Evolutionary conservation across 2,113 vertebrate species (phyloP).

Genomic region (Xenus cinereus): DNA sequence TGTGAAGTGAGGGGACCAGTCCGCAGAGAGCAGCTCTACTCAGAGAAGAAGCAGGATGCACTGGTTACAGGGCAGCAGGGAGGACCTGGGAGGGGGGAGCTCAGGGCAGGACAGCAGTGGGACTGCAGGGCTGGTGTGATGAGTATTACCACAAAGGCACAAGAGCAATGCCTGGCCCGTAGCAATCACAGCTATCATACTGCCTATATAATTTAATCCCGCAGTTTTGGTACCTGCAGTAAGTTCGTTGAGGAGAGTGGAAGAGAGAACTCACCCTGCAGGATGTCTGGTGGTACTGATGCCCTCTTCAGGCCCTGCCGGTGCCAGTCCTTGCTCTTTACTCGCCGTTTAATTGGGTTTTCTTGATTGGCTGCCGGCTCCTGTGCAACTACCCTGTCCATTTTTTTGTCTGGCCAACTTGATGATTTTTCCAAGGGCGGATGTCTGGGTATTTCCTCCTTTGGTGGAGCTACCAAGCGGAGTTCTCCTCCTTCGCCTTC

Average conservation of each 20-base stretch:
- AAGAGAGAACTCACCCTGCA: conserved; percentile 24
- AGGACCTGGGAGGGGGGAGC: neutral
- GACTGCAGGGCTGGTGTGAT: neutral
- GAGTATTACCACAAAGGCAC: neutral
- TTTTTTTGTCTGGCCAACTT: conserved; percentile 71
- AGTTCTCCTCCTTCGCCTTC: neutral
- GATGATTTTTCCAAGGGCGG: conserved; percentile 74
- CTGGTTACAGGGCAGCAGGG: neutral
- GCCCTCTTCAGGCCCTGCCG: conserved; percentile 73
- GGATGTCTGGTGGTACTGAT: conserved; percentile 61
- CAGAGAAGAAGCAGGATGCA: neutral
- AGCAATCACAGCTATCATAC: neutral
- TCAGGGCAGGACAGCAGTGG: neutral
- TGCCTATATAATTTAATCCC: neutral
- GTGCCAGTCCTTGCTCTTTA: conserved; percentile 74
- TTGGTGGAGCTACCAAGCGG: neutral
- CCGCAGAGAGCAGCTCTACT: neutral
- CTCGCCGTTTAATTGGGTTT: neutral
- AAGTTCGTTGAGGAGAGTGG: neutral
- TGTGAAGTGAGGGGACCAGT: neutral
- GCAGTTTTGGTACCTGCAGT: neutral
- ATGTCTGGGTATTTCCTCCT: conserved; percentile 13
- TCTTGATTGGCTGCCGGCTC: neutral
- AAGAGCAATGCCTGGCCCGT: neutral
- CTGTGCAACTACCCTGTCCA: neutral